Evolutionary conservation across 2,888 invertebrate genomes (phyloP), one percentile per base, ranked within the genome.

Genomic region (Ceraclea dissimilis): DNA sequence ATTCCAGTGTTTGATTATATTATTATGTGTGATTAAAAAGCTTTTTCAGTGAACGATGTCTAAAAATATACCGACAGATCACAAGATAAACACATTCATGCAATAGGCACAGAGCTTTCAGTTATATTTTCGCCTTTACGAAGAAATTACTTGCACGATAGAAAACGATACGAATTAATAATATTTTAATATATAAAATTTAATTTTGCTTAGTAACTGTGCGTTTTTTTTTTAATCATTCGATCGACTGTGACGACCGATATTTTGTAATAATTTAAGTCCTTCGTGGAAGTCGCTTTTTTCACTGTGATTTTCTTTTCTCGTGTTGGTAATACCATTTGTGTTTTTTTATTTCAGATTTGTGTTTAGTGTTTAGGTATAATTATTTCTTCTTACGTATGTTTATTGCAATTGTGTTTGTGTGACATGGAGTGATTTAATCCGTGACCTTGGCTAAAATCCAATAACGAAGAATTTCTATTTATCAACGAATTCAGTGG

Each of bases 381-480:
- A 26, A 26, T 26, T 26, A 26, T 26, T 26, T 26, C 26, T 26
- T 26, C 10, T 26, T 26, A 10, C 10, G 26, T 26, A 6, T 6
- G 10, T 26, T 26, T 10, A 26, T 26, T 26, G 10, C 26, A 26
- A 6, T 39, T 39, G 33, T 49, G 26, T 54, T 18, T 18, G 21
- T 47, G 47, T 57, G 57, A 57, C 57, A 50, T 46, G 48, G 26
- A 56, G 51, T 34, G 53, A 26, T 51, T 48, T 54, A 57, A 59
- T 56, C 44, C n/a, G 51, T 60, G 61, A 61, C 61, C 61, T 61
- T 61, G 61, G 61, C 61, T 52, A 17, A n/a, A 22, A 39, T 59
- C 61, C 61, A 61, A 60, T 39, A 19, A 26, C 55, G 49, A 52
- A 58, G 39, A 39, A 39, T 39, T 13, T 39, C 5, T 39, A 39